phyloP scores from a whole-genome alignment of 2,797 vertebrate species.

The Benthosema pterotum region DNA sequence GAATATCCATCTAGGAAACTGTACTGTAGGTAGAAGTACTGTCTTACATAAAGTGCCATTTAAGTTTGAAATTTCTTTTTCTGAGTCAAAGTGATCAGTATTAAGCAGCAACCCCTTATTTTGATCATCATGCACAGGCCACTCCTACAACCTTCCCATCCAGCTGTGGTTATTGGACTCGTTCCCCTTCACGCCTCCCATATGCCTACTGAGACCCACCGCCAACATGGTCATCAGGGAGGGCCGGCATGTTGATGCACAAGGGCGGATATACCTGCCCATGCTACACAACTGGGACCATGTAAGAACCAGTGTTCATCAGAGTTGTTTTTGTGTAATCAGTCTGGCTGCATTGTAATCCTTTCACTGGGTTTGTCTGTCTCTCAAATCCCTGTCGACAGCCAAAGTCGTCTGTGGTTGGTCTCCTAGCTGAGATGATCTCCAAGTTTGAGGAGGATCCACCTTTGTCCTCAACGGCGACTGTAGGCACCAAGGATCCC shows the following conservation, averaged over 20 bases:
- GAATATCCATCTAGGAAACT: too few relatives aligned
- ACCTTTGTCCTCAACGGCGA: constrained; percentile 83
- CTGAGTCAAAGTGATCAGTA: too few relatives aligned
- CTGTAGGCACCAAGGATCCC: constrained; percentile 78
- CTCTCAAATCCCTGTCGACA: constrained; percentile 46
- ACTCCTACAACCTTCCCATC: constrained; percentile 91
- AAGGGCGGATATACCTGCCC: constrained; percentile 89
- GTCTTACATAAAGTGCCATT: too few relatives aligned
- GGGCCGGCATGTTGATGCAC: constrained; percentile 90
- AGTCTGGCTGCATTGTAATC: too few relatives aligned
- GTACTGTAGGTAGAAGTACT: too few relatives aligned
- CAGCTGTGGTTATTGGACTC: constrained; percentile 94
- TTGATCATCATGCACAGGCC: constrained; percentile 71
- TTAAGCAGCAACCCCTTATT: too few relatives aligned
- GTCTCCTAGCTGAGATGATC: constrained; percentile 90
- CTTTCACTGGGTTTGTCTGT: neutral
- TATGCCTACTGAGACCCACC: constrained; percentile 92
- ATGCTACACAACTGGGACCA: constrained; percentile 93
- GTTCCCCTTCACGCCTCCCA: constrained; percentile 94
- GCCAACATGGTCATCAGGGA: constrained; percentile 89
- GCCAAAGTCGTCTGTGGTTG: constrained; percentile 89
- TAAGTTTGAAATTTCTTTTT: too few relatives aligned
- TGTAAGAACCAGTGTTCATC: constrained; percentile 73
- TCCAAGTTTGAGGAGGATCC: constrained; percentile 92
- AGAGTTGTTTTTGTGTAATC: too few relatives aligned